Base-by-base conservation (phyloP, 2,113 vertebrate genomes). In the Gambusia affinis region DNA sequence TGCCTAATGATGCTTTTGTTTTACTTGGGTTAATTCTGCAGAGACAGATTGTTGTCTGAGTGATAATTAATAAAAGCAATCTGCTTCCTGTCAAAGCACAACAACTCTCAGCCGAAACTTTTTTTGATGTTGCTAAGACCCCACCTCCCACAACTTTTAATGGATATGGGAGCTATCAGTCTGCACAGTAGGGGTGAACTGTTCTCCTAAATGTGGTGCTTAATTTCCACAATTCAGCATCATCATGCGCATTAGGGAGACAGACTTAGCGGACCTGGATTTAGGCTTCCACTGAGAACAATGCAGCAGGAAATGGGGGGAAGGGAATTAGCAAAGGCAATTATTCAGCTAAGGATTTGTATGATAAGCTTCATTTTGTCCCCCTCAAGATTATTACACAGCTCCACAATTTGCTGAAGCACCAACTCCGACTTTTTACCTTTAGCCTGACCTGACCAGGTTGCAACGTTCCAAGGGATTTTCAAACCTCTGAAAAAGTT, bases 1-100 rank as follows among this genome's bases (percentile, higher is more conserved):
- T 85, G 89, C 81, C 67, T 88, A 86, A 87, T 84, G 80, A 88
- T 22, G 76, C 91, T 87, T 91, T 91, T 91, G 84, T 92, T 91
- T 87, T 63, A 83, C 83, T 87, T 64, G 22, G 62, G 71, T 79
- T 85, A 88, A 92, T 78, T 83, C 81, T 85, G 75, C 75, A 76
- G 82, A 72, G 68, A 75, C 80, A 84, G 80, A 79, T 85, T 88
- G 80, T 76, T 60, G 54, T 57, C 64, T 68, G 67, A 61, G 62
- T 82, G 74, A 85, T 88, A 85, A 88, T 89, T 89, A 87, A 86
- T 80, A 89, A 70, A 85, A 70, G 72, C 81, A 87, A 85, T 90
- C 76, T 87, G 83, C 60, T 69, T 68, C 67, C 74, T 75, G 78
- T 88, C 85, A 88, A 84, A 82, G 73, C 68, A 76, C 82, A 86